Conservation (phyloP, 2,797 vertebrate genomes). For the Tinamus major region DNA sequence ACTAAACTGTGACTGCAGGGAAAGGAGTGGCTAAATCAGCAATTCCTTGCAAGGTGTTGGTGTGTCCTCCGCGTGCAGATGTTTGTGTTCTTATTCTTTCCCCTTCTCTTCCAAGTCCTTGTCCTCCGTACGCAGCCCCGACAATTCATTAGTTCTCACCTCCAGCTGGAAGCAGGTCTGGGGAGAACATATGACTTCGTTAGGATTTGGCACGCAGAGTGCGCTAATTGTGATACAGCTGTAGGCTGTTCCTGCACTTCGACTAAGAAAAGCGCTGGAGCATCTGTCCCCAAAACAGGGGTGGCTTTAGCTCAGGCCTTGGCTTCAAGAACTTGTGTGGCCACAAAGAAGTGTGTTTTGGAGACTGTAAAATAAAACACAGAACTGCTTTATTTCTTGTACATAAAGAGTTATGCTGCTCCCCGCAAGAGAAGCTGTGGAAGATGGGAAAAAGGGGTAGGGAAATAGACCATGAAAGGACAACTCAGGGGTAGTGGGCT, state of each 20-base stretch:
- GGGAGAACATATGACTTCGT: conserved; percentile 31
- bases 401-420: neutral
- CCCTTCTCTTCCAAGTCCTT: conserved; percentile 37
- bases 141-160: conserved; percentile 73
- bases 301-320: neutral
- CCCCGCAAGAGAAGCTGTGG: neutral
- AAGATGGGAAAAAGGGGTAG: neutral
- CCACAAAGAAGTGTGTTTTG: neutral
- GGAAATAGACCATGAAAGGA: neutral
- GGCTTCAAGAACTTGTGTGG: neutral
- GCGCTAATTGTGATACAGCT: conserved; percentile 61
- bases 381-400: neutral
- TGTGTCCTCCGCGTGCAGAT: conserved; percentile 45
- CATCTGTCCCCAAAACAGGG: neutral
- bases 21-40: neutral
- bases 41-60: conserved; percentile 1
- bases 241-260: neutral
- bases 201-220: conserved; percentile 17
- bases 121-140: conserved; percentile 12
- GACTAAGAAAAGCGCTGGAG: neutral
- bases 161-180: conserved; percentile 51
- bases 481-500: neutral
- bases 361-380: rapidly evolving
- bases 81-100: neutral
- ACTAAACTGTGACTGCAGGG: neutral